Evolutionary conservation across 2,797 vertebrate species (phyloP), one percentile per base, ranked within the genome.

Genomic region (Dipus sagitta): DNA sequence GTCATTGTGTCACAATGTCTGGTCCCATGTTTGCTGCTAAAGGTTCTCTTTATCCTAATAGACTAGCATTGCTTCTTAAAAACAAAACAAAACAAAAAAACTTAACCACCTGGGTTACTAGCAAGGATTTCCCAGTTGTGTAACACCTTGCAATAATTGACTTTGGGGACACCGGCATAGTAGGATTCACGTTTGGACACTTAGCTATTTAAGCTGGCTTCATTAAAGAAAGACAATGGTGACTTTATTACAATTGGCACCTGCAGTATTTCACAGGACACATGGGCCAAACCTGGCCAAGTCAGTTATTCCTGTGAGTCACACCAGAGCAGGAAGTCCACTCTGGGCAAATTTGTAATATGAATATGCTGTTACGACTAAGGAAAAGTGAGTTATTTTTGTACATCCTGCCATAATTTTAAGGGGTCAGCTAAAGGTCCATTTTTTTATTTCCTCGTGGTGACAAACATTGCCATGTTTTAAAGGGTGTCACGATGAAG

Each of bases 171-270:
- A 72, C 18, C 10, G 80, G 85, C 68, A 94, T 67, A 74, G 92
- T 92, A 90, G 86, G 92, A 96, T 95, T 95, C 96, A 93, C 95
- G 96, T 96, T 93, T 80, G 88, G 95, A 92, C 92, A 47, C 47
- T 47, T 47, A 84, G 86, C 86, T 92, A 26, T 84, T 94, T 86
- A 90, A 93, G 58, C 86, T 68, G 86, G 94, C 62, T 96, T 95
- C 92, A 92, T 95, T 93, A 94, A 38, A 77, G 81, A 78, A 94
- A 92, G 91, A 97, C 92, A 94, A 95, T 94, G 71, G 94, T 64
- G 82, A 95, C 93, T 95, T 86, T 94, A 91, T 93, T 93, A 71
- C 30, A 79, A 62, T 52, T 67, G 95, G 75, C 95, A 96, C 95
- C 96, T 96, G 94, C 34, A 14, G 60, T 82, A 78, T 93, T 95